Base-by-base conservation (phyloP, 2,888 invertebrate species). In the Drosophila flavopinicola region DNA sequence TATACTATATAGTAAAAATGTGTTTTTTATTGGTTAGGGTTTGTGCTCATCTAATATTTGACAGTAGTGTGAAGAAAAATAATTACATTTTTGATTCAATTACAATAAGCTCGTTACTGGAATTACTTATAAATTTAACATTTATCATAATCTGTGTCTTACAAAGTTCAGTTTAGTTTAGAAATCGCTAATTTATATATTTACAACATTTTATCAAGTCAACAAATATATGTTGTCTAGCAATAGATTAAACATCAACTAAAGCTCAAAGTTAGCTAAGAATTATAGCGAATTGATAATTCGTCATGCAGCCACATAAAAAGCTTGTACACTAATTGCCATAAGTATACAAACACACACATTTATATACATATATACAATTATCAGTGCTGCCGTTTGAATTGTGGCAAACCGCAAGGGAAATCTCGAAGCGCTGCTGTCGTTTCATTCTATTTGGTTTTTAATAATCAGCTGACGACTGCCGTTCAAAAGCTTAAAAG, bases 391-490 rank as follows among this genome's bases (percentile, higher is more conserved):
- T 74, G 41, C n/a, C 53, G 61, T 47, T 39, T 47, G 6, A 13
- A 52, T 32, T 58, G 52, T 35, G 42, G 37, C 38, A 38, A 65
- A 32, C 68, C 72, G 15, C 68, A 65, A 23, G 72, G 66, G 71
- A 71, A 69, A 57, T 71, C 27, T 57, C 45, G 6, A 65, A 53
- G 17, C 61, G 39, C 69, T 53, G 66, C 71, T 57, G 71, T 38
- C 25, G 37, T 20, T 42, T 35, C 23, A 23, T 37, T 39, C 3
- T 24, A 44, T 37, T 44, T 54, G 33, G 47, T 54, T 44, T 59
- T 63, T 58, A 48, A 72, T 60, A 75, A 66, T 61, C 68, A 67
- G 53, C 53, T 49, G 66, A 9, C 25, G 66, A 32, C 27, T 32
- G 35, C 24, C 33, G 11, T 35, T 58, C 11, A 41, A 25, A 45